Evolutionary conservation across 2,797 vertebrate genomes (phyloP).

Genomic region (Sciurus vulgaris): DNA sequence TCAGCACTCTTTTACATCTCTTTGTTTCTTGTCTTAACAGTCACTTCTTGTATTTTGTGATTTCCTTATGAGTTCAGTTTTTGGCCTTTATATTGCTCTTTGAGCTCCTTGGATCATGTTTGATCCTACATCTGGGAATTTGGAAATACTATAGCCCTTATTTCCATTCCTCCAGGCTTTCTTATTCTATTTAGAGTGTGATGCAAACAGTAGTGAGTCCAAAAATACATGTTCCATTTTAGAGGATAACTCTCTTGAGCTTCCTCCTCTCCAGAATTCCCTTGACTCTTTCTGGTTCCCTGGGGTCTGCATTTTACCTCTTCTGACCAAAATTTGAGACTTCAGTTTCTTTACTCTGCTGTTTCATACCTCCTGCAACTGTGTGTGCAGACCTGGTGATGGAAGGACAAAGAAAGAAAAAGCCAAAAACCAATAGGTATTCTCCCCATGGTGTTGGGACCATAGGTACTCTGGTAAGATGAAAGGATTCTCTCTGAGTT

Average conservation of each 20-base stretch:
- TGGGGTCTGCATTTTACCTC: background rate
- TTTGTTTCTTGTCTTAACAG: background rate
- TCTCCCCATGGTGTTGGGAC: too few species aligned
- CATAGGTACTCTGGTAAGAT: background rate
- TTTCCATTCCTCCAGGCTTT: background rate
- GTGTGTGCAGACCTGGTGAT: background rate
- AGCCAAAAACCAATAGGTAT: background rate
- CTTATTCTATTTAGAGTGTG: background rate
- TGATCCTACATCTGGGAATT: too few species aligned
- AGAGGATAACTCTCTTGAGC: background rate
- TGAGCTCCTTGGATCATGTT: background rate
- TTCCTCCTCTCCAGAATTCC: background rate
- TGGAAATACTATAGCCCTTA: rapidly evolving
- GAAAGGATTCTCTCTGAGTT: too few species aligned
- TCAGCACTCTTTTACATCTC: background rate
- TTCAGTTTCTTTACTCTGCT: background rate
- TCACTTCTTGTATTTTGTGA: background rate
- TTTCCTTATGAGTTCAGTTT: background rate
- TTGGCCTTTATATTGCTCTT: background rate
- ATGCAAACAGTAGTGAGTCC: background rate
- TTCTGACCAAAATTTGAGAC: background rate
- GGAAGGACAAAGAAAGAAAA: background rate
- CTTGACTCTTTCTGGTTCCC: background rate
- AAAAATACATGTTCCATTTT: background rate
- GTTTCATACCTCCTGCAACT: background rate